Evolutionary conservation across 1,140 invertebrate species (phyloP).

Genomic region (Platyscapa corneri): DNA sequence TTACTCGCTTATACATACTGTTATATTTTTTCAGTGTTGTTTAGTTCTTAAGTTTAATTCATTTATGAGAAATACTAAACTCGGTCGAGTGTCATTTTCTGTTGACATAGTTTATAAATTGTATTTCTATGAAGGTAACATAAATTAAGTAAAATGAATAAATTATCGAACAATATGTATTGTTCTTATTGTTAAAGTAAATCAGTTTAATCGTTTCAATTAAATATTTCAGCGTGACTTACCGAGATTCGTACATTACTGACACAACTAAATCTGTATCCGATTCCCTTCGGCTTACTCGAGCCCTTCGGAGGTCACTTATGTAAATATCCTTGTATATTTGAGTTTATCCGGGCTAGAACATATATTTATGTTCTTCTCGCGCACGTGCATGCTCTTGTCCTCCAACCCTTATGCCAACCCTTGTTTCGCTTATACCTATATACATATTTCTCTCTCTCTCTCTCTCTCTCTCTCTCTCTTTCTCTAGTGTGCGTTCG

Average conservation of each 20-base stretch:
- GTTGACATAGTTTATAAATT: too few relatives aligned
- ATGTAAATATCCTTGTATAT: background rate
- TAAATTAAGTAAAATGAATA: constrained; percentile 1
- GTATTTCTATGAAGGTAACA: background rate
- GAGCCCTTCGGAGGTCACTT: background rate
- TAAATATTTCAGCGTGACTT: background rate
- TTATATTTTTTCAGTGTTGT: too few relatives aligned
- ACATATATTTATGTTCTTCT: background rate
- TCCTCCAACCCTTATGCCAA: background rate
- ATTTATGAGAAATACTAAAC: too few relatives aligned
- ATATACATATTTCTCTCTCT: background rate
- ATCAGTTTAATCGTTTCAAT: background rate
- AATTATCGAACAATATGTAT: background rate
- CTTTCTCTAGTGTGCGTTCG: too few relatives aligned
- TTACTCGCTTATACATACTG: too few relatives aligned
- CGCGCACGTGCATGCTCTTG: background rate
- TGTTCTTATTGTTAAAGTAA: too few relatives aligned
- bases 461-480: background rate
- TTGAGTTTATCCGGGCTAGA: background rate
- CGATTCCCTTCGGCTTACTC: background rate
- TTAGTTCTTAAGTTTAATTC: too few relatives aligned
- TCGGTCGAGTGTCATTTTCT: too few relatives aligned
- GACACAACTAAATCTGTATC: background rate
- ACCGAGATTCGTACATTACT: background rate
- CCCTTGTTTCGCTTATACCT: background rate